phyloP scores from a whole-genome alignment of 2,113 vertebrate species.

The Proterorhinus semilunaris region DNA sequence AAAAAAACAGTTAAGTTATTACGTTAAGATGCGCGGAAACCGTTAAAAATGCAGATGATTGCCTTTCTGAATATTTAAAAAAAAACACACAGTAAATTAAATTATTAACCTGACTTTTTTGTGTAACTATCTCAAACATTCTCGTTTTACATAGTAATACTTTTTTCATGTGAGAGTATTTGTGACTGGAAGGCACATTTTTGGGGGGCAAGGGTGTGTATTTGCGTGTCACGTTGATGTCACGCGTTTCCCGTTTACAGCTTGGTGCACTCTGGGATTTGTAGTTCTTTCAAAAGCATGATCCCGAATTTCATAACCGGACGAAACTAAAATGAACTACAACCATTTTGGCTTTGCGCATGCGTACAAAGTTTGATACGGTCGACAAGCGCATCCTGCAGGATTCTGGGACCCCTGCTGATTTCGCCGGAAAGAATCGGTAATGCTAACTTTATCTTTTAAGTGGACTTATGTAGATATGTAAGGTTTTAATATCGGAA shows the following conservation, averaged over 20 bases:
- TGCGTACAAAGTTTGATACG: constrained; percentile 17
- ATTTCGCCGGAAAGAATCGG: constrained; percentile 41
- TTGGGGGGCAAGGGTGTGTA: not conserved
- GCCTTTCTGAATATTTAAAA: too few species aligned
- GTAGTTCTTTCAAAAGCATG: constrained; percentile 26
- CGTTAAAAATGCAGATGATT: too few species aligned
- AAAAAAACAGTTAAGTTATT: too few species aligned
- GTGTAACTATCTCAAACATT: too few species aligned
- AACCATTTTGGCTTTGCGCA: constrained; percentile 10
- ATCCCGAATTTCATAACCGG: not conserved
- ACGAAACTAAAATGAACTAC: constrained; percentile 51
- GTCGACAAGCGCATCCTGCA: constrained; percentile 32
- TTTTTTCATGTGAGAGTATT: not conserved
- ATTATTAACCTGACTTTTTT: too few species aligned
- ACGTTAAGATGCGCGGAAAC: too few species aligned
- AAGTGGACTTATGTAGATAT: not conserved
- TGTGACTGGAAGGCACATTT: not conserved
- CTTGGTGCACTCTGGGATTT: constrained; percentile 20
- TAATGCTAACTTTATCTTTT: constrained; percentile 15
- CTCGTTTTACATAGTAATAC: too few species aligned
- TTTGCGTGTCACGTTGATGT: constrained; percentile 27
- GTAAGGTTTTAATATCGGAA: not conserved
- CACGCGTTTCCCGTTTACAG: constrained; percentile 49
- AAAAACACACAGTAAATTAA: too few species aligned
- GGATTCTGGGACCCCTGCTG: constrained; percentile 12